Evolutionary conservation across 2,888 invertebrate species (phyloP).

Genomic region (Protonemura montana): DNA sequence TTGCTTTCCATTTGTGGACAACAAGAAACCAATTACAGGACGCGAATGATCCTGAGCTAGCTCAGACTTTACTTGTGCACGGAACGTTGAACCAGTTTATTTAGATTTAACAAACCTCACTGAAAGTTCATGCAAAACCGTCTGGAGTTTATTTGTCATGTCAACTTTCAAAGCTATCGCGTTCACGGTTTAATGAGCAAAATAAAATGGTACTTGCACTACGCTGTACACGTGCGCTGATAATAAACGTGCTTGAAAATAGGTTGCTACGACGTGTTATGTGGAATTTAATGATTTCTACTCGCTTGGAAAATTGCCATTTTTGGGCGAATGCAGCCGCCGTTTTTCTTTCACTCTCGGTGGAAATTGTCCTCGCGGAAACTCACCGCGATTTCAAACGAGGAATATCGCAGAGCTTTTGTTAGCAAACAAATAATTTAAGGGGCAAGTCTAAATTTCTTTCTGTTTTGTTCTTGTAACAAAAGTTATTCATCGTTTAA

Average conservation of each 20-base stretch:
- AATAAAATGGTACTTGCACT: not conserved
- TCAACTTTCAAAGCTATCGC: not conserved
- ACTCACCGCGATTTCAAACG: not conserved
- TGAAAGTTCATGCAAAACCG: not conserved
- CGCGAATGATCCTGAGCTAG: not conserved
- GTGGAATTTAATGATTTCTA: not conserved
- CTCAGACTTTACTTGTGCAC: not conserved
- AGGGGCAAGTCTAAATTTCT: not conserved
- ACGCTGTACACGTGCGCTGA: not conserved
- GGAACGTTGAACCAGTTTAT: too few relatives aligned
- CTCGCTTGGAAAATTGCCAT: not conserved
- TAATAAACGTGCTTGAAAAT: not conserved
- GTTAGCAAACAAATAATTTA: not conserved
- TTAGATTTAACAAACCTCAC: not conserved
- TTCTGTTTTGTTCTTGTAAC: not conserved
- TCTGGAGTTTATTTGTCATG: not conserved
- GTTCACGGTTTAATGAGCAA: not conserved
- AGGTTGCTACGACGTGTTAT: not conserved
- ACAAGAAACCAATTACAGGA: slow-evolving; percentile 7
- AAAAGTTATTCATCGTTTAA: too few relatives aligned
- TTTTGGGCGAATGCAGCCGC: not conserved
- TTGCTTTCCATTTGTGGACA: not conserved
- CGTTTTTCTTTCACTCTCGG: not conserved
- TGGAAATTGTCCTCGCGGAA: not conserved
- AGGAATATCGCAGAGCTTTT: not conserved